These are phyloP conservation scores for Plectrocnemia conspersa DNA, from an alignment of 1,140 invertebrate species.

Conservation along the genomic window DNA sequence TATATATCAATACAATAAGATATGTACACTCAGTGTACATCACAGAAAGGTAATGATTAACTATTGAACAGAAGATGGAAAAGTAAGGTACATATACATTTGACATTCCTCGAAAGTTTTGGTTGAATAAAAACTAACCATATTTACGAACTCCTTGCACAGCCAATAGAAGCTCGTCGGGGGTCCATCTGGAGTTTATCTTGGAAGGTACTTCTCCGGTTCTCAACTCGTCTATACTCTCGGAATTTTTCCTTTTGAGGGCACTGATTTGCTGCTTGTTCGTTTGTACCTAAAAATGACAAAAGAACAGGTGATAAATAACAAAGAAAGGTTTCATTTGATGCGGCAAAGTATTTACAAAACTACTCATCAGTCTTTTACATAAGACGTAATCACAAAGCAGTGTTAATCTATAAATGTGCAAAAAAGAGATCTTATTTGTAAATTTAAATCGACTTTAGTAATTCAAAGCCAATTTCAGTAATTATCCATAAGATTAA, in stretches of 20 bases:
- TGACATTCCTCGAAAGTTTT: slow-evolving; percentile 4
- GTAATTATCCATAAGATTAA: too few species aligned
- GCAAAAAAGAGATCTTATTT: too few species aligned
- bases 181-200: slow-evolving; percentile 86
- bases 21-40: too few species aligned
- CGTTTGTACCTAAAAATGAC: slow-evolving; percentile 74
- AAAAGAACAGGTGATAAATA: not conserved
- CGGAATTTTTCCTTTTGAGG: slow-evolving; percentile 69
- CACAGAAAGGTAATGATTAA: too few species aligned
- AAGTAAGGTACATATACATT: not conserved
- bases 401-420: too few species aligned
- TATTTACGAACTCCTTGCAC: slow-evolving; percentile 91
- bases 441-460: too few species aligned
- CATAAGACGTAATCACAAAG: too few species aligned
- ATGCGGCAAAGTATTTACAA: too few species aligned
- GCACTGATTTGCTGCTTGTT: slow-evolving; percentile 90
- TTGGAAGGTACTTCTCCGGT: slow-evolving; percentile 64
- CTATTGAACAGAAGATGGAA: too few species aligned
- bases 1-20: too few species aligned
- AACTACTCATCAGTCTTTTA: too few species aligned
- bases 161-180: slow-evolving; percentile 85
- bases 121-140: slow-evolving; percentile 50
- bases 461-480: too few species aligned
- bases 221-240: slow-evolving; percentile 66
- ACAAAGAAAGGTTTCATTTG: not conserved